Conservation (phyloP, 2,888 invertebrate genomes). For the Mimachlamys varia region DNA sequence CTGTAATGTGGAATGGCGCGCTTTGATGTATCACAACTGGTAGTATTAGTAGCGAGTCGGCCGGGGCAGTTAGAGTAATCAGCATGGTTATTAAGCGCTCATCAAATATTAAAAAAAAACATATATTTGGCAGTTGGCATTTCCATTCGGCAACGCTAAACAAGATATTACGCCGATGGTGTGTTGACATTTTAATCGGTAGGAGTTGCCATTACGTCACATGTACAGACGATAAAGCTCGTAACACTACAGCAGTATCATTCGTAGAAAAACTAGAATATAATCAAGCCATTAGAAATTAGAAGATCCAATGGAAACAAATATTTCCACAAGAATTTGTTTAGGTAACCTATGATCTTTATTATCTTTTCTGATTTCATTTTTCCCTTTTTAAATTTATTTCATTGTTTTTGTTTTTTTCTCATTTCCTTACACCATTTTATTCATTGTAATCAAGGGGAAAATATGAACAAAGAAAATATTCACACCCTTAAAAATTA, state of each 20-base stretch:
- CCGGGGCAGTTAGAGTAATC: background rate
- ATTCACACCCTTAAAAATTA: too few species aligned
- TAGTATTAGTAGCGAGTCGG: background rate
- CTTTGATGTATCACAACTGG: slow-evolving; percentile 5
- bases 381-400: too few species aligned
- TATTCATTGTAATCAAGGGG: too few species aligned
- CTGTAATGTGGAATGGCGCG: slow-evolving; percentile 21
- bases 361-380: too few species aligned
- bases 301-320: too few species aligned
- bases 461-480: too few species aligned
- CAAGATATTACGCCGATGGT: background rate
- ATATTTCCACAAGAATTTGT: too few species aligned
- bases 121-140: slow-evolving; percentile 25
- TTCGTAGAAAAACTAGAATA: background rate
- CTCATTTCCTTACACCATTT: too few species aligned
- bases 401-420: too few species aligned
- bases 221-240: background rate
- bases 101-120: slow-evolving; percentile 26
- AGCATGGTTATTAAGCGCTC: background rate
- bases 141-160: background rate
- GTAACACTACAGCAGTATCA: background rate
- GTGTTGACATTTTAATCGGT: background rate
- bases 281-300: too few species aligned
- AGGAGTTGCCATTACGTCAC: background rate
- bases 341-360: too few species aligned